Percentiles rank a stretch among this genome's conserved stretches.
Conservation (phyloP, 2,113 vertebrate genomes). For the Tretioscincus oriximinensis region DNA sequence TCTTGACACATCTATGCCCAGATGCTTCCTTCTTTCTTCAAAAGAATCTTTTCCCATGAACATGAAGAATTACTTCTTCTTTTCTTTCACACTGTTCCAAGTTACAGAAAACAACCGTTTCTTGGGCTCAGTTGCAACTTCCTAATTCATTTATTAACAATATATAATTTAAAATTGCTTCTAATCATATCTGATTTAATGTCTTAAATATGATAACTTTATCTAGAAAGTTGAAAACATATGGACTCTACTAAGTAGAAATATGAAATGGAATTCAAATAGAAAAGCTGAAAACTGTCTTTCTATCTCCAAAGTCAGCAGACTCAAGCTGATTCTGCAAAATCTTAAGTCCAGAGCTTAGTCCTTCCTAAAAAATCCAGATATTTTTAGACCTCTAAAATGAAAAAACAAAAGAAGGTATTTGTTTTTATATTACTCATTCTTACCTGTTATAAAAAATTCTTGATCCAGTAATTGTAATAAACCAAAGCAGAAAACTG, state of each 20-base stretch:
- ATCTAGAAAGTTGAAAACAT: constrained; percentile 25
- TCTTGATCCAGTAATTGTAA: not conserved
- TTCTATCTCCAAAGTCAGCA: not conserved
- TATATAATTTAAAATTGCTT: constrained; percentile 56
- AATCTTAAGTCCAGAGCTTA: not conserved
- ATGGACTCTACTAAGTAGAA: constrained; percentile 4
- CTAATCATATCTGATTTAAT: constrained; percentile 35
- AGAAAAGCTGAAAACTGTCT: not conserved
- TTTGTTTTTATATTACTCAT: not conserved
- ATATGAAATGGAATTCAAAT: not conserved
- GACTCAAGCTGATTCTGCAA: not conserved
- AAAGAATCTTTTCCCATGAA: constrained; percentile 4
- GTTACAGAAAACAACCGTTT: constrained; percentile 19
- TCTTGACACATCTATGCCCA: not conserved
- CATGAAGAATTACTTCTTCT: constrained; percentile 24
- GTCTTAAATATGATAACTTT: constrained; percentile 49
- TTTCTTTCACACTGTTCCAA: not conserved
- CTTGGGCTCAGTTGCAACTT: constrained; percentile 33
- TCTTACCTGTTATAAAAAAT: not conserved
- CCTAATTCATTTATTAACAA: constrained; percentile 60
- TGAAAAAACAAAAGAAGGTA: not conserved
- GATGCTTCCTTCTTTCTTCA: constrained; percentile 1
- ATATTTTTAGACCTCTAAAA: not conserved
- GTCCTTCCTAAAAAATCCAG: not conserved
- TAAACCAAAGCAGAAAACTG: not conserved